These are phyloP conservation scores for Dicentrarchus labrax DNA, from an alignment of 2,113 vertebrate genomes.

Conservation along the genomic window DNA sequence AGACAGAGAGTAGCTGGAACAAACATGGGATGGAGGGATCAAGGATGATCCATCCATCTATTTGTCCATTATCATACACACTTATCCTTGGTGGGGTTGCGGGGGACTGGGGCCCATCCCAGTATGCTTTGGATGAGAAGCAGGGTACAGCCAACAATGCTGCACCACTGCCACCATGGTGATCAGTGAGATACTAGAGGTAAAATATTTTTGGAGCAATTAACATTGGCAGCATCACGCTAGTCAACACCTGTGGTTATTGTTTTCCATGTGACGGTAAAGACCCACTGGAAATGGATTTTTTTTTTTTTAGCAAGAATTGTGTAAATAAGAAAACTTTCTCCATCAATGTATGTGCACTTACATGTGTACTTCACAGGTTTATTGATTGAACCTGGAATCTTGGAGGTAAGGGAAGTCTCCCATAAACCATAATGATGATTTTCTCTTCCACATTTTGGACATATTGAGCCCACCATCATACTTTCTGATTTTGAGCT, in stretches of 20 bases:
- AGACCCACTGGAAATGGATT: too few relatives aligned
- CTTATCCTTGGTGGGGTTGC: not conserved
- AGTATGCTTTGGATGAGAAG: not conserved
- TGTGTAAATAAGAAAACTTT: too few relatives aligned
- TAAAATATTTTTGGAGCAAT: not conserved
- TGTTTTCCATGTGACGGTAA: not conserved
- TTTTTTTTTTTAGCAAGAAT: too few relatives aligned
- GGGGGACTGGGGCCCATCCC: not conserved
- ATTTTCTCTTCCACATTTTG: too few relatives aligned
- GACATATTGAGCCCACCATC: too few relatives aligned
- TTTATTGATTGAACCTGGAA: too few relatives aligned
- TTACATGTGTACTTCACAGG: too few relatives aligned
- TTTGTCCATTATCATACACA: constrained; percentile 12
- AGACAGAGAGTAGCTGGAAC: constrained; percentile 1
- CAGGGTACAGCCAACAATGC: not conserved
- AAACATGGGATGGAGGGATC: constrained; percentile 13
- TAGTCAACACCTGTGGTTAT: not conserved
- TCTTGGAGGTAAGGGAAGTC: too few relatives aligned
- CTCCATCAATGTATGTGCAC: too few relatives aligned
- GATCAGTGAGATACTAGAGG: not conserved
- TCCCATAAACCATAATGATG: too few relatives aligned
- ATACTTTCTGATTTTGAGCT: too few relatives aligned
- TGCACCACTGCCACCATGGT: not conserved
- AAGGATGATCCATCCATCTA: constrained; percentile 8
- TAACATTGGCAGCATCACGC: not conserved